phyloP scores from a whole-genome alignment of 2,797 vertebrate species.

The Sebastes elongatus region DNA sequence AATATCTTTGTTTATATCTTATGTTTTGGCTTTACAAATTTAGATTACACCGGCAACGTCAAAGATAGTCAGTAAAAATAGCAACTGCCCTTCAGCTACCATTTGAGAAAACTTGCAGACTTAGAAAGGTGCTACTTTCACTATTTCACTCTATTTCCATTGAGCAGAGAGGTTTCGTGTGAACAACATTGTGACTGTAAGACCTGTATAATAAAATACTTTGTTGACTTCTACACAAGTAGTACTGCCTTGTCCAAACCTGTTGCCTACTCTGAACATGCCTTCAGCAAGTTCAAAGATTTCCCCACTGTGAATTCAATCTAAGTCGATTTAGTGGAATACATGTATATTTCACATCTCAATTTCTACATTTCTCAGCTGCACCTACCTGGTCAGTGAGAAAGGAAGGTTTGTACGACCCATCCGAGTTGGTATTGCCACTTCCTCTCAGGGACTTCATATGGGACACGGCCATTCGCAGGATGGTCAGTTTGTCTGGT shows the following conservation, averaged over 20 bases:
- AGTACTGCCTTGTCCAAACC: neutral
- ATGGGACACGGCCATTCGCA: slow-evolving; percentile 98
- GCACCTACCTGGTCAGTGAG: slow-evolving; percentile 93
- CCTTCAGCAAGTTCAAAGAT: neutral
- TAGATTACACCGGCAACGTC: neutral
- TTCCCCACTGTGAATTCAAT: neutral
- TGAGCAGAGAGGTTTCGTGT: neutral
- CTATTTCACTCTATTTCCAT: neutral
- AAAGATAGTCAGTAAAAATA: neutral
- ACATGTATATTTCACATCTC: neutral
- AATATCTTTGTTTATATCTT: neutral
- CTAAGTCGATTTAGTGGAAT: neutral
- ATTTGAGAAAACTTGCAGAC: neutral
- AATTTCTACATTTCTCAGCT: neutral
- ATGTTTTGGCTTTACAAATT: neutral
- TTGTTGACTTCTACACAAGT: neutral
- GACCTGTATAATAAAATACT: neutral
- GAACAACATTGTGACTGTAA: neutral
- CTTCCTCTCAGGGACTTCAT: slow-evolving; percentile 96
- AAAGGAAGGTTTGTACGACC: slow-evolving; percentile 95
- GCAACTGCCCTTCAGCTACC: neutral
- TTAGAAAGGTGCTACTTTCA: slow-evolving; percentile 6
- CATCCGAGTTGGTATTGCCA: slow-evolving; percentile 90
- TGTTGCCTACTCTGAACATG: neutral
- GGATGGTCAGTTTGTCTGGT: slow-evolving; percentile 96